These are phyloP conservation scores for Synodontis membranacea DNA, from an alignment of 2,113 vertebrate species.

Conservation along the genomic window DNA sequence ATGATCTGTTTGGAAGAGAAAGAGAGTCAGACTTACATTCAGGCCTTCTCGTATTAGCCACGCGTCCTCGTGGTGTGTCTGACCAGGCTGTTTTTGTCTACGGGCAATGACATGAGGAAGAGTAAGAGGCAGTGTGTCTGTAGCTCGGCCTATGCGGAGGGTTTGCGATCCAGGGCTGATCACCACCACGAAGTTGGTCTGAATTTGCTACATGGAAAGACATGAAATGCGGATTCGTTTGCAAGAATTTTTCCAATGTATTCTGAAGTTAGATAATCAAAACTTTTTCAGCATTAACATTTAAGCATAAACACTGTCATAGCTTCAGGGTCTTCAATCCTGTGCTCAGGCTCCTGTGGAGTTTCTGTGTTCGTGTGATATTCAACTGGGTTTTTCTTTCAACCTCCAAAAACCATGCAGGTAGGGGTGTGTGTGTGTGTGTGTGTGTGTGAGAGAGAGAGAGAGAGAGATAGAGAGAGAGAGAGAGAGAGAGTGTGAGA, in stretches of 20 bases:
- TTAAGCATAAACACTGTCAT: not conserved
- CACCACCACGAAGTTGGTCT: conserved; percentile 92
- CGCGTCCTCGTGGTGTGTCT: conserved; percentile 80
- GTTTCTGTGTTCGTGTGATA: not conserved
- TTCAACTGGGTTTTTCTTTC: not conserved
- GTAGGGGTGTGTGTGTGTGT: too few relatives aligned
- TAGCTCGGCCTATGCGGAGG: conserved; percentile 87
- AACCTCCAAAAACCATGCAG: not conserved
- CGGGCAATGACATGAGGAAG: conserved; percentile 90
- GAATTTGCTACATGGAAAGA: conserved; percentile 84
- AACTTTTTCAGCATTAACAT: not conserved
- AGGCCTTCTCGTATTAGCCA: conserved; percentile 90
- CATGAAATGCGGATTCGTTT: not conserved
- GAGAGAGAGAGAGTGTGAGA: too few relatives aligned
- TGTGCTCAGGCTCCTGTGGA: not conserved
- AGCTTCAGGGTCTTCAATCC: not conserved
- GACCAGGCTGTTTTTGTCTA: conserved; percentile 85
- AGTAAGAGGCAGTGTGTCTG: conserved; percentile 84
- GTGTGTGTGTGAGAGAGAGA: too few relatives aligned
- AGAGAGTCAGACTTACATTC: conserved; percentile 77
- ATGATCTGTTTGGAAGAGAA: not conserved
- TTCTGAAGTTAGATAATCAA: not conserved
- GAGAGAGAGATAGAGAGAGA: too few relatives aligned
- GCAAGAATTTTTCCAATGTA: not conserved
- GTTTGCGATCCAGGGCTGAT: conserved; percentile 91